phyloP scores from a whole-genome alignment of 2,888 invertebrate species.

The Gastrophysa polygoni region DNA sequence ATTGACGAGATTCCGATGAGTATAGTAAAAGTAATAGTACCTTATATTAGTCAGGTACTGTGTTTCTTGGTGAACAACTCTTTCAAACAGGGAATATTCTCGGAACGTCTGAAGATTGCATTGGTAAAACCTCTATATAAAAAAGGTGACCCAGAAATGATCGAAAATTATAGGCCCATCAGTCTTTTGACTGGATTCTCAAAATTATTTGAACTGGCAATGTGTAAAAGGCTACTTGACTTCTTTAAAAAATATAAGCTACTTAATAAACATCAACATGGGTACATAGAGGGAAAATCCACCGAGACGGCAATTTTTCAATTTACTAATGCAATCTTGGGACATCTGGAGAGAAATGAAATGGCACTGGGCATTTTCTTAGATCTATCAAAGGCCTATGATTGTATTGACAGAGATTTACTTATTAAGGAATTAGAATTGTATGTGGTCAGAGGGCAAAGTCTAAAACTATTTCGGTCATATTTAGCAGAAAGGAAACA shows the following conservation, averaged over 20 bases:
- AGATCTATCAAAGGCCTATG: neutral
- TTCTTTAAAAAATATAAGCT: neutral
- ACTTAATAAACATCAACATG: constrained; percentile 8
- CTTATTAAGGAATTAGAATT: neutral
- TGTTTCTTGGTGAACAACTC: constrained; percentile 1
- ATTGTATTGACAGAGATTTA: neutral
- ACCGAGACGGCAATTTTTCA: neutral
- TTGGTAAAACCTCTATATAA: neutral
- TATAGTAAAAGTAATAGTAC: too few species aligned
- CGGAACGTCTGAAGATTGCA: neutral
- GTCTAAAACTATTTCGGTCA: neutral
- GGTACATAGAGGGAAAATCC: neutral
- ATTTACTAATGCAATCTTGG: neutral
- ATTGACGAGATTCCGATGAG: too few species aligned
- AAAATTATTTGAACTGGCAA: constrained; percentile 3
- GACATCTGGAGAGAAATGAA: neutral
- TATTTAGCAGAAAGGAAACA: neutral
- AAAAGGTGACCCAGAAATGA: neutral
- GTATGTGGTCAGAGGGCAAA: neutral
- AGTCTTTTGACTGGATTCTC: neutral
- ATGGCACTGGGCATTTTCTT: neutral
- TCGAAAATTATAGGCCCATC: constrained; percentile 5
- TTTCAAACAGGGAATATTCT: neutral
- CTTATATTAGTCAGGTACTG: neutral
- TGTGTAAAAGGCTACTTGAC: neutral